Evolutionary conservation across 2,113 vertebrate genomes (phyloP).

Genomic region (Morphnarchus princeps): DNA sequence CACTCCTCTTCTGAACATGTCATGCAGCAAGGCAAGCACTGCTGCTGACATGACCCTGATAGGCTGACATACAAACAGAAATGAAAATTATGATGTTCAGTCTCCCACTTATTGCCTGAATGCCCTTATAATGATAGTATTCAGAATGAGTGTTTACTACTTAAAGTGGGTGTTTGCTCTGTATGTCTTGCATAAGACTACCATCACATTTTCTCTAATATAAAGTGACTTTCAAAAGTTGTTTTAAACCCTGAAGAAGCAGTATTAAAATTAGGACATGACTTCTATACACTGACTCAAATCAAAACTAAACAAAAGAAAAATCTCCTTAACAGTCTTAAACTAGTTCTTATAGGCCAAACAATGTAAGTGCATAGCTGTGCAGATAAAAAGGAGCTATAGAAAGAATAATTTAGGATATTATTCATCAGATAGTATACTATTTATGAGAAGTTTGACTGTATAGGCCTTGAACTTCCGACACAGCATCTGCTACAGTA

Average conservation of each 20-base stretch:
- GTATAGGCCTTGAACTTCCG: not conserved
- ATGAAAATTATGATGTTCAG: not conserved
- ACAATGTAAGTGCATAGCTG: accelerated
- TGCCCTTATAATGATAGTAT: not conserved
- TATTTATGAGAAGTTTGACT: not conserved
- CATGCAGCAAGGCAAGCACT: not conserved
- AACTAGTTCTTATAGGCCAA: not conserved
- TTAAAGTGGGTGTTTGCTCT: not conserved
- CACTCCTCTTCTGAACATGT: not conserved
- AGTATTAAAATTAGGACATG: not conserved
- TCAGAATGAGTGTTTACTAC: not conserved
- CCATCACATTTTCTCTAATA: not conserved
- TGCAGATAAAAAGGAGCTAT: not conserved
- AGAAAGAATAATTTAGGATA: not conserved
- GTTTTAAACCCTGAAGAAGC: not conserved
- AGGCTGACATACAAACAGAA: slow-evolving; percentile 5
- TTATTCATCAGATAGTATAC: not conserved
- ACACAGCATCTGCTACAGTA: not conserved
- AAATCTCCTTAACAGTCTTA: not conserved
- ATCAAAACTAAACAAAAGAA: not conserved
- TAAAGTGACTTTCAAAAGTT: not conserved
- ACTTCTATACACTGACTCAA: not conserved
- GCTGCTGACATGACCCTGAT: not conserved
- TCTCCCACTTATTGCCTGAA: not conserved
- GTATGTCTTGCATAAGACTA: not conserved